Evolutionary conservation across 2,113 vertebrate species (phyloP).

Genomic region (Zosterops lateralis): DNA sequence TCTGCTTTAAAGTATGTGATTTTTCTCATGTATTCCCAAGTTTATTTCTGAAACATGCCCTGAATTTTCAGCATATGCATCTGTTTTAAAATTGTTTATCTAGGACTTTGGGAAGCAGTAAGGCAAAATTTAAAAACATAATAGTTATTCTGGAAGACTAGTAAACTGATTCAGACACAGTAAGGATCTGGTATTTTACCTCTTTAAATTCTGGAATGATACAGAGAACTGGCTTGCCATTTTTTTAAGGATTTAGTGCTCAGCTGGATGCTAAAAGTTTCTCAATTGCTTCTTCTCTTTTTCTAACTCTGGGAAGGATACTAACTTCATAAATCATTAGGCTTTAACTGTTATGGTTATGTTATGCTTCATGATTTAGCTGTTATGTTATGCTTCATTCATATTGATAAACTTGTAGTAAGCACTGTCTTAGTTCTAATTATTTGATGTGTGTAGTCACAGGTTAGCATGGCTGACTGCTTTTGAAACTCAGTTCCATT

Average conservation of each 20-base stretch:
- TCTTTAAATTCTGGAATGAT: neutral
- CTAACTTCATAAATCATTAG: neutral
- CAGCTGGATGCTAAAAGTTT: neutral
- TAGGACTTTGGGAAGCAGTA: neutral
- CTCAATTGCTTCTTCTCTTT: neutral
- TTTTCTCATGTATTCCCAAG: neutral
- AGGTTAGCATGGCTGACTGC: neutral
- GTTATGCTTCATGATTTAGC: neutral
- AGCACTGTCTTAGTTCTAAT: neutral
- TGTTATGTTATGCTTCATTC: neutral
- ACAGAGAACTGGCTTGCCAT: neutral
- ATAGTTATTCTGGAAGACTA: neutral
- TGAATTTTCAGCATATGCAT: neutral
- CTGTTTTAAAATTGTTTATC: neutral
- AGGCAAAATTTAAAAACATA: neutral
- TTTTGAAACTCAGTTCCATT: neutral
- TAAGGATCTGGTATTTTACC: neutral
- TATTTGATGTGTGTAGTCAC: neutral
- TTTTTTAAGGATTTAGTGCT: neutral
- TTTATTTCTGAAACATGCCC: neutral
- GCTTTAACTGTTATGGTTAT: neutral
- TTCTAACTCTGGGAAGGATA: neutral
- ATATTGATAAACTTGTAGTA: neutral
- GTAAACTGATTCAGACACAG: neutral
- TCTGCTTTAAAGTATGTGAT: neutral